Conservation (phyloP, 1,140 invertebrate species). For the Diorhabda sublineata region DNA sequence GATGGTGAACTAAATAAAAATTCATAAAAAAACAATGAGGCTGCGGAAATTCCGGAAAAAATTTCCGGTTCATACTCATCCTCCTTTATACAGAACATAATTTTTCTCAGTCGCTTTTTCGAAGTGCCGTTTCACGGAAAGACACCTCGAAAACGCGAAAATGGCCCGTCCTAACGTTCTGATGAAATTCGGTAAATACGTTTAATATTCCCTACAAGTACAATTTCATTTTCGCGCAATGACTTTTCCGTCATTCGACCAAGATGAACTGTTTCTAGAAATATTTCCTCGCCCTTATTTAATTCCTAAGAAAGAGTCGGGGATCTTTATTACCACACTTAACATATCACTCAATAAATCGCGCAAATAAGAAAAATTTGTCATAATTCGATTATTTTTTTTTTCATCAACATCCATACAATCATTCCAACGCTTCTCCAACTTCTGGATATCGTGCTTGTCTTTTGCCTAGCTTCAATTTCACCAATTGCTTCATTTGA, state of each 20-base stretch:
- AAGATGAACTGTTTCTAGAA: constrained; percentile 3
- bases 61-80: neutral
- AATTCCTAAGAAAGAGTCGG: neutral
- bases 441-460: too few species aligned
- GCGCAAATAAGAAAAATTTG: too few species aligned
- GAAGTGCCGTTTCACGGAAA: neutral
- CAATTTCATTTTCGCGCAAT: constrained; percentile 16
- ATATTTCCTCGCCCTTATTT: neutral
- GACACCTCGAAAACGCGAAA: neutral
- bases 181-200: constrained; percentile 12
- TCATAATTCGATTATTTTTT: too few species aligned
- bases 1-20: neutral
- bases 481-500: too few species aligned
- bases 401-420: too few species aligned
- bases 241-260: constrained; percentile 7
- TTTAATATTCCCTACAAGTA: constrained; percentile 15
- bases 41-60: neutral
- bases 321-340: neutral
- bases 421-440: too few species aligned
- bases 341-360: too few species aligned
- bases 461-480: too few species aligned
- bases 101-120: neutral
- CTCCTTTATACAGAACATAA: neutral
- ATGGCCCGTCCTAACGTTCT: neutral
- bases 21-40: neutral